Evolutionary conservation across 2,888 invertebrate species (phyloP).

Genomic region (Lymantria monacha): DNA sequence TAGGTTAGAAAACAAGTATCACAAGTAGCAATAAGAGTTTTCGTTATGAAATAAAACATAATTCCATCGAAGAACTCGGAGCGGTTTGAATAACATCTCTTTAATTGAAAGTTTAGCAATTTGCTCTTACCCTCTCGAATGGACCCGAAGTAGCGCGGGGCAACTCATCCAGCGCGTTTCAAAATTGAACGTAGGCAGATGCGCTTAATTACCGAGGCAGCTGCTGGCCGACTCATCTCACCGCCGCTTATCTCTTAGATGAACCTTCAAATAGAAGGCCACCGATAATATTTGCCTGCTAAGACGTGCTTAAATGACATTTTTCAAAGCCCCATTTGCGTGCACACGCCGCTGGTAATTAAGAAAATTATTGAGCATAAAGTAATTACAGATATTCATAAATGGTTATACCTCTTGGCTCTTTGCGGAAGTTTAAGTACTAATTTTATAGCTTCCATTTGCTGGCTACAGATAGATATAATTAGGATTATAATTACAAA

Average conservation of each 20-base stretch:
- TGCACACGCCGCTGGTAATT: slow-evolving; percentile 47
- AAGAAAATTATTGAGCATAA: slow-evolving; percentile 54
- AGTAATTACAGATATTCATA: slow-evolving; percentile 51
- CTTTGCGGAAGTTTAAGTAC: slow-evolving; percentile 35
- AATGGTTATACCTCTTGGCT: slow-evolving; percentile 31
- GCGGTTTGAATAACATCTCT: slow-evolving; percentile 82
- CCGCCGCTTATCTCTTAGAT: slow-evolving; percentile 67
- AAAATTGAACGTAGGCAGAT: slow-evolving; percentile 82
- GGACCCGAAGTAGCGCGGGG: slow-evolving; percentile 72
- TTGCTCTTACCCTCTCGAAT: slow-evolving; percentile 78
- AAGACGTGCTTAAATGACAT: slow-evolving; percentile 59
- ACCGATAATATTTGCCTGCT: slow-evolving; percentile 59
- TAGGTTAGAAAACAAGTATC: slow-evolving; percentile 65
- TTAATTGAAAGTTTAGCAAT: slow-evolving; percentile 83
- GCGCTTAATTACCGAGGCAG: slow-evolving; percentile 80
- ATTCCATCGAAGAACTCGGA: slow-evolving; percentile 66
- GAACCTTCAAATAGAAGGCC: slow-evolving; percentile 63
- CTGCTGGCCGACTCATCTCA: slow-evolving; percentile 61
- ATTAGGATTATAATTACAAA: background rate
- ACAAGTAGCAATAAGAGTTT: slow-evolving; percentile 68
- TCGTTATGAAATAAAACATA: slow-evolving; percentile 75
- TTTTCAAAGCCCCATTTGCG: slow-evolving; percentile 56
- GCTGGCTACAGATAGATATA: slow-evolving; percentile 29
- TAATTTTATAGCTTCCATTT: slow-evolving; percentile 37
- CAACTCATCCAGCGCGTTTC: slow-evolving; percentile 77